Evolutionary conservation across 2,797 vertebrate genomes (phyloP).

Genomic region (Megalops cyprinoides): DNA sequence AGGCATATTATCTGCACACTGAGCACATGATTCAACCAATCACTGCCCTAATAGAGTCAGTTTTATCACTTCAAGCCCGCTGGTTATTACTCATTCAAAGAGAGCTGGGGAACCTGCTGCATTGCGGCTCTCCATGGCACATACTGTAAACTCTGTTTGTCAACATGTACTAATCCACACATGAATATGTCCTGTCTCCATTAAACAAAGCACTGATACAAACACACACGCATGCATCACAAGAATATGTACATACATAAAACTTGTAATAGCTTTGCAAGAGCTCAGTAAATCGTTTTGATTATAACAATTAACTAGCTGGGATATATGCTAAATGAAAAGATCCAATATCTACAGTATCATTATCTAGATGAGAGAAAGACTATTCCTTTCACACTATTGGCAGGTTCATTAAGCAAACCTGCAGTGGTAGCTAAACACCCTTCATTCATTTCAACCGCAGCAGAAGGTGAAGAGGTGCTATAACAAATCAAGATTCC

Average conservation of each 20-base stretch:
- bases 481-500: conserved; percentile 4
- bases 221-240: neutral
- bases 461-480: neutral
- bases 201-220: neutral
- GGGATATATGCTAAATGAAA: neutral
- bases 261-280: neutral
- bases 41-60: too few species aligned
- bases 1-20: too few species aligned
- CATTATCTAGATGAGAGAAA: neutral
- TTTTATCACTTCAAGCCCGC: too few species aligned
- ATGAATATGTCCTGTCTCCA: too few species aligned
- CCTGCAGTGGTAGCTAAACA: neutral
- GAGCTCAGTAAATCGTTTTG: neutral
- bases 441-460: neutral
- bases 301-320: neutral
- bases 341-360: neutral
- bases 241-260: neutral
- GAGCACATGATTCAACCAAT: too few species aligned
- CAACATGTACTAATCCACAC: too few species aligned
- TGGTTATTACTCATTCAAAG: too few species aligned
- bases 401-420: conserved; percentile 8
- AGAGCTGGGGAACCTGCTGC: too few species aligned
- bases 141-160: too few species aligned
- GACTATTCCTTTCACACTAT: neutral
- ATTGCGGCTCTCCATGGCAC: too few species aligned